Evolutionary conservation across 2,888 invertebrate genomes (phyloP).

Genomic region (Lucinisca nassula): DNA sequence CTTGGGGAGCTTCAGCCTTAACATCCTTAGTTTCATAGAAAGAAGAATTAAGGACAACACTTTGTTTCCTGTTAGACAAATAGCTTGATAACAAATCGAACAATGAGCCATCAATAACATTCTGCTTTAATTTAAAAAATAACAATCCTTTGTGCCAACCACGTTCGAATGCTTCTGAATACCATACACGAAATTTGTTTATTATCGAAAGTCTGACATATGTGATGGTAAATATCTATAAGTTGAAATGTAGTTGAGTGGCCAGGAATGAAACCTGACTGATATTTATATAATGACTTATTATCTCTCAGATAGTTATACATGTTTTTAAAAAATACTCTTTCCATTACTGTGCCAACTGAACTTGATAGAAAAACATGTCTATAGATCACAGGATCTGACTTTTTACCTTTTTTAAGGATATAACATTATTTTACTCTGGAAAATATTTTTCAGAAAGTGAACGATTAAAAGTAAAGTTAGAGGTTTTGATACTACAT

Average conservation of each 20-base stretch:
- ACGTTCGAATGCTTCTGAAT: background rate
- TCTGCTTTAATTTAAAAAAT: no score
- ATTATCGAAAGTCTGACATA: no score
- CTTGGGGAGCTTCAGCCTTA: conserved; percentile 29
- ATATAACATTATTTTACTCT: background rate
- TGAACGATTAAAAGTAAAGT: background rate
- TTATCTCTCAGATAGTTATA: background rate
- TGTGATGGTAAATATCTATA: no score
- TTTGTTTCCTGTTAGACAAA: background rate
- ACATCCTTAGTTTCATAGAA: background rate
- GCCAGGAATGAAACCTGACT: background rate
- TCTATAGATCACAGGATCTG: no score
- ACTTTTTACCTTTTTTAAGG: background rate
- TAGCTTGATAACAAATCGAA: background rate
- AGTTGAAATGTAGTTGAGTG: background rate
- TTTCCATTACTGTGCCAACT: background rate
- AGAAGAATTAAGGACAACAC: background rate
- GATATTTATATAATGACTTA: background rate
- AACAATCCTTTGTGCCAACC: no score
- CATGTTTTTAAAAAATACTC: background rate
- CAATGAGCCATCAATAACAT: no score
- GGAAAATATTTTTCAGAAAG: background rate
- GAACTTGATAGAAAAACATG: no score
- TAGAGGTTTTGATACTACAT: background rate
- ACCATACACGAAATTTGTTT: background rate